Base-by-base conservation (phyloP, 2,888 invertebrate species). In the Athetis lepigone region DNA sequence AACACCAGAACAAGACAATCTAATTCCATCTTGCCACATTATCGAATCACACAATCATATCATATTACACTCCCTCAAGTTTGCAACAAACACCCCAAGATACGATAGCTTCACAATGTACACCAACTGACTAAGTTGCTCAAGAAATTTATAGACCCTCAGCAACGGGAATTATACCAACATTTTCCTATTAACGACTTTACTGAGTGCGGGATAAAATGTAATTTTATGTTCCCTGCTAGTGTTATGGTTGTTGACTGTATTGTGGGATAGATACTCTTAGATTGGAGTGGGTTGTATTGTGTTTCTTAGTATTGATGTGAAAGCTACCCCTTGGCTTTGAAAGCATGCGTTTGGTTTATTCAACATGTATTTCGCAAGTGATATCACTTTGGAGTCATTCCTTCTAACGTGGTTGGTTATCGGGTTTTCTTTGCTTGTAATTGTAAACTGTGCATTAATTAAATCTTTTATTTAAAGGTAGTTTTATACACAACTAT, bases 71-170 rank as follows among this genome's bases (percentile, higher is more conserved):
- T 65, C 66, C 57, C 51, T 62, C 49, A 21, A 46, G 45, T 43
- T 73, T 64, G 65, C 70, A 52, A 40, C 39, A 66, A 43, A 64
- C 63, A 66, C 59, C 61, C 68, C 40, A 47, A 37, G 58, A 64
- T 55, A 77, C 65, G 43, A 79, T 69, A 67, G 36, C 55, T 36
- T 54, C 60, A 79, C 70, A 79, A 77, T 75, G 65, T 72, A 68
- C 50, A 39, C 52, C 39, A 61, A 71, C 71, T 67, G 58, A 74
- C 67, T 70, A 70, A 77, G 77, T 81, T 75, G 70, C 78, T 70
- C 60, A 58, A 79, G 74, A 76, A 80, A 73, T 81, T 78, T 80
- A 80, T 76, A 70, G 70, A 61, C 60, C 51, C 50, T 51, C 43
- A 64, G 56, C 51, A 39, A 60, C 33, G 36, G 37, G 58, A 65